Conservation (phyloP, 1,140 invertebrate species). For the Brachionus asplanchnoidis region DNA sequence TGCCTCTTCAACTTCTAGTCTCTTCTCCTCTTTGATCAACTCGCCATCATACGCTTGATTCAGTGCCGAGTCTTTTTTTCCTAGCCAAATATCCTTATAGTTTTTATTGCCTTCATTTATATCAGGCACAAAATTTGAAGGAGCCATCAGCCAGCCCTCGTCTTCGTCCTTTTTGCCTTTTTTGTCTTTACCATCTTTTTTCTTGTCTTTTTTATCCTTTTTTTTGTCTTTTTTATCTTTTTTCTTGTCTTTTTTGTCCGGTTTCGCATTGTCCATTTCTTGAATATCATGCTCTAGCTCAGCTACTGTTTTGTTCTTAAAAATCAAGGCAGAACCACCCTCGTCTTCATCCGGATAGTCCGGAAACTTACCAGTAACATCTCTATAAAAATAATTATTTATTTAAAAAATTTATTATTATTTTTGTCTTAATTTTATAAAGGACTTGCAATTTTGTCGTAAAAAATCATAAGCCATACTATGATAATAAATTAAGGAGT, state of each 20-base stretch:
- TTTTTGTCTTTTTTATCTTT: slow-evolving; percentile 48
- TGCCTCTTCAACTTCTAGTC: slow-evolving; percentile 74
- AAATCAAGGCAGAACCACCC: slow-evolving; percentile 75
- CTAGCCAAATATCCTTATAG: slow-evolving; percentile 65
- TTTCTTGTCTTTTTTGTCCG: slow-evolving; percentile 51
- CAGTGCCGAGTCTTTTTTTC: slow-evolving; percentile 67
- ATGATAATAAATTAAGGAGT: too few relatives aligned
- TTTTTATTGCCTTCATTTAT: slow-evolving; percentile 43
- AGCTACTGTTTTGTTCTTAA: slow-evolving; percentile 61
- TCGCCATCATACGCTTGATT: slow-evolving; percentile 70
- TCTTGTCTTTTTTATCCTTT: slow-evolving; percentile 47
- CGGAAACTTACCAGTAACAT: slow-evolving; percentile 74
- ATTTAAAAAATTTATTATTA: too few relatives aligned
- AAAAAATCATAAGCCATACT: too few relatives aligned
- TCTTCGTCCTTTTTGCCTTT: slow-evolving; percentile 56
- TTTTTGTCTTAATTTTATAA: too few relatives aligned
- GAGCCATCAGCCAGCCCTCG: slow-evolving; percentile 57
- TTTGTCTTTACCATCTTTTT: slow-evolving; percentile 47
- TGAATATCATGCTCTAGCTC: slow-evolving; percentile 55
- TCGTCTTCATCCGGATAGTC: slow-evolving; percentile 82
- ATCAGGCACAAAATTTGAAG: slow-evolving; percentile 54
- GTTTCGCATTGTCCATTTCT: slow-evolving; percentile 49
- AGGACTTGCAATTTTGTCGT: too few relatives aligned
- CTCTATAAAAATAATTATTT: slow-evolving; percentile 46
- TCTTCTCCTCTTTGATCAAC: slow-evolving; percentile 72